phyloP scores from a whole-genome alignment of 2,888 invertebrate species.

The Deroplatys truncata region DNA sequence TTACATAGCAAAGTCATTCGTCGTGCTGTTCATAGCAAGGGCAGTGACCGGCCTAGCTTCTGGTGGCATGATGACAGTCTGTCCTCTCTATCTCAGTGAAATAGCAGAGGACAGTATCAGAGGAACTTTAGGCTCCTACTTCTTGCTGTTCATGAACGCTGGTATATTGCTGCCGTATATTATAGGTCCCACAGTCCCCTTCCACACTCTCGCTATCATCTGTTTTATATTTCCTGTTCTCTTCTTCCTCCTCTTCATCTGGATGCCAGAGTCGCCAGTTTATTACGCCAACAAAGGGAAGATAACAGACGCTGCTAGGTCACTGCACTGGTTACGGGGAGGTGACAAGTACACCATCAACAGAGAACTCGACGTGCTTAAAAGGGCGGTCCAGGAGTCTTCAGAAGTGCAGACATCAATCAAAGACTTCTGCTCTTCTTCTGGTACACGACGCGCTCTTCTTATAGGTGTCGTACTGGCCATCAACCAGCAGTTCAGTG shows the following conservation, averaged over 20 bases:
- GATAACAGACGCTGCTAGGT: constrained; percentile 45
- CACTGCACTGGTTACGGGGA: constrained; percentile 38
- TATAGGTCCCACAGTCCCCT: constrained; percentile 50
- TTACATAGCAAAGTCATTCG: constrained; percentile 46
- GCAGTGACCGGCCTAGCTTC: constrained; percentile 57
- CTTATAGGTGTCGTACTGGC: constrained; percentile 42
- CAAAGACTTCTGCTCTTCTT: constrained; percentile 41
- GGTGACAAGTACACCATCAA: constrained; percentile 37
- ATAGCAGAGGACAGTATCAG: constrained; percentile 53
- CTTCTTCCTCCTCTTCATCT: constrained; percentile 47
- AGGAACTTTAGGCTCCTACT: constrained; percentile 55
- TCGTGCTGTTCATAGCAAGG: constrained; percentile 49
- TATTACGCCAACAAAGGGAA: constrained; percentile 47
- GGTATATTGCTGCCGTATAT: constrained; percentile 49
- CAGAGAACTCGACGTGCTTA: constrained; percentile 37
- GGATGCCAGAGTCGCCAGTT: constrained; percentile 59
- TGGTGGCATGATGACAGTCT: constrained; percentile 52
- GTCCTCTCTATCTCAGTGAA: constrained; percentile 61
- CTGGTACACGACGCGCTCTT: constrained; percentile 41
- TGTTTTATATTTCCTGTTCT: constrained; percentile 49
- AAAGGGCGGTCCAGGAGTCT: constrained; percentile 34
- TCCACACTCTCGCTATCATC: constrained; percentile 50
- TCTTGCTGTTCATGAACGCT: constrained; percentile 50
- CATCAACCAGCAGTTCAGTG: constrained; percentile 46
- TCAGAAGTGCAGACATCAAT: constrained; percentile 24